A percentile compares a stretch with the other conserved stretches of the same genome.
Conservation (phyloP, 1,140 invertebrate species). For the Brachionus calyciflorus region DNA sequence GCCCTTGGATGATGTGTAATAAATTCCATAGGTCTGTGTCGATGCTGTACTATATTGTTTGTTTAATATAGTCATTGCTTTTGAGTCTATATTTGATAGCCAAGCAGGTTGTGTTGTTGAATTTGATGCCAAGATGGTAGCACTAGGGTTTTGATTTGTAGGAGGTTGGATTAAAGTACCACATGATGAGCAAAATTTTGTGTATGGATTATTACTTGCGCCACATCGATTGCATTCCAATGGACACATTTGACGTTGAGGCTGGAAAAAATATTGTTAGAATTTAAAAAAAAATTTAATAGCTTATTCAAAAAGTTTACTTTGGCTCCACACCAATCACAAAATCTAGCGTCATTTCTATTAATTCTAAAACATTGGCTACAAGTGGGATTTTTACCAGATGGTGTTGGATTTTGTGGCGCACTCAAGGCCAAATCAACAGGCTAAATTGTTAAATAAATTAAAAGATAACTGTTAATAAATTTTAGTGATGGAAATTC, state of each 20-base stretch:
- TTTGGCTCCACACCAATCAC: conserved; percentile 58
- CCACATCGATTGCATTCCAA: conserved; percentile 52
- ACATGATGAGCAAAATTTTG: conserved; percentile 53
- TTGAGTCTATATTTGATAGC: conserved; percentile 38
- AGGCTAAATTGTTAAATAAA: no score
- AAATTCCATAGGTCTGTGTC: conserved; percentile 60
- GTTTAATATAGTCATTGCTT: conserved; percentile 38
- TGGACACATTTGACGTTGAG: background rate
- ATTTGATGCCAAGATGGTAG: conserved; percentile 50
- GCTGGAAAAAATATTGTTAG: background rate
- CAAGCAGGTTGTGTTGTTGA: conserved; percentile 44
- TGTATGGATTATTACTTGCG: conserved; percentile 52
- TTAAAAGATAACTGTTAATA: no score
- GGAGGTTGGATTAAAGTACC: conserved; percentile 52
- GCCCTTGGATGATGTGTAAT: conserved; percentile 57
- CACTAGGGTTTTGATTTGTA: conserved; percentile 49
- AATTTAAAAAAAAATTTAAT: conserved; percentile 16
- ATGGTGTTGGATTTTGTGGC: conserved; percentile 14
- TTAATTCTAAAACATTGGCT: conserved; percentile 55
- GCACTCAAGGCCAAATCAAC: conserved; percentile 1
- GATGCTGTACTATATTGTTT: conserved; percentile 48
- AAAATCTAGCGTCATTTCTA: conserved; percentile 55
- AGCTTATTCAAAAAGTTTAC: conserved; percentile 48
- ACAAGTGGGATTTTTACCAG: conserved; percentile 51
- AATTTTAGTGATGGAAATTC: no score